Percentiles rank a stretch among this genome's conserved stretches.
Conservation (phyloP, 2,888 invertebrate genomes). For the Yponomeuta plumbellus region DNA sequence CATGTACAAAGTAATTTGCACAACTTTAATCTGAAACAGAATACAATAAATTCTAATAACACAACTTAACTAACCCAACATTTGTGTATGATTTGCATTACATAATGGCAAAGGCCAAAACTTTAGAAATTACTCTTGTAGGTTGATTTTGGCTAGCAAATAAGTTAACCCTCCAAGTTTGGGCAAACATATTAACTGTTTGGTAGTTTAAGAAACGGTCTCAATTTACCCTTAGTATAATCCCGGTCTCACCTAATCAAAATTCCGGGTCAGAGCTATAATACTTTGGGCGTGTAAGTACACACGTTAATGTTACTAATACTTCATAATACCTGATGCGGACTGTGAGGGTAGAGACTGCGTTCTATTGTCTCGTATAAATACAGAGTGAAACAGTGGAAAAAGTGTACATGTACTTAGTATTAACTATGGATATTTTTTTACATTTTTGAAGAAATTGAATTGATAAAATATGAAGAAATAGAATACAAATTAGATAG, state of each 20-base stretch:
- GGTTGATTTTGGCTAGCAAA: slow-evolving; percentile 52
- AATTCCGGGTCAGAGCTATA: slow-evolving; percentile 62
- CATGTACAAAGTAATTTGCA: neutral
- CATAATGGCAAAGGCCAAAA: slow-evolving; percentile 27
- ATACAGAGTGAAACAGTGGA: neutral
- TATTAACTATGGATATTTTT: no score
- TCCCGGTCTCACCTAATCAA: slow-evolving; percentile 68
- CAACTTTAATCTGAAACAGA: neutral
- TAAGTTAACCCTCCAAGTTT: slow-evolving; percentile 59
- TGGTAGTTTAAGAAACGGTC: slow-evolving; percentile 66
- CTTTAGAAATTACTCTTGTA: slow-evolving; percentile 56
- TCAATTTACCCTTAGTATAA: slow-evolving; percentile 58
- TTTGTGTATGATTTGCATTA: slow-evolving; percentile 14
- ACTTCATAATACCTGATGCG: neutral
- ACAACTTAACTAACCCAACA: slow-evolving; percentile 10
- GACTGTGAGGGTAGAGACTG: neutral
- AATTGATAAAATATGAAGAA: no score
- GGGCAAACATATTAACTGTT: slow-evolving; percentile 65
- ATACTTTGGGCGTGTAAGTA: slow-evolving; percentile 32
- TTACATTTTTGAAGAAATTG: no score
- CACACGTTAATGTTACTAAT: neutral
- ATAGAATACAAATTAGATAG: neutral
- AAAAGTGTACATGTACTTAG: no score
- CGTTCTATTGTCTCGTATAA: neutral
- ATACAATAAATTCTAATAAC: neutral